Base-by-base conservation (phyloP, 2,113 vertebrate species). In the Psettodes erumei region DNA sequence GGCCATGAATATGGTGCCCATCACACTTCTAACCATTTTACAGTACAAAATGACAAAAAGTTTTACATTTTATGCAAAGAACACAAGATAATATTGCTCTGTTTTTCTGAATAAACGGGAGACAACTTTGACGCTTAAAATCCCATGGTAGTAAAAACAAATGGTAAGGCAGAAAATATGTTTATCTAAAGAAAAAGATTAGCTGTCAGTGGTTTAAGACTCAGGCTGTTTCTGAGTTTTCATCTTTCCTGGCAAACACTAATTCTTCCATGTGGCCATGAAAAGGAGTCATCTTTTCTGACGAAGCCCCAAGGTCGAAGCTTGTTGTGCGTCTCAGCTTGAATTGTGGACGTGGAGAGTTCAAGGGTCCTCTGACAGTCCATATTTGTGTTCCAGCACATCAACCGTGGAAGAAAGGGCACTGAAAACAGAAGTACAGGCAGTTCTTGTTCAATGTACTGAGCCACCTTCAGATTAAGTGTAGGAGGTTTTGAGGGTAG, bases 311-410 rank as follows among this genome's bases (percentile, higher is more conserved):
- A 28, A 2, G 55, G 74, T 73, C 35, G 50, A 27, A 48, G 70
- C 51, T 42, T 18, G 25, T 71, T 89, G 88, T 89, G 88, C 68
- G 54, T 86, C 62, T 86, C 77, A 74, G 82, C 51, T 8, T 70
- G 69, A 10, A 54, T 66, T 28, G 45, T 23, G 15, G 48, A 53
- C 69, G 70, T 35, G 51, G 30, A 37, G 45, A 50, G 68, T 33
- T 81, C 71, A 75, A 66, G 54, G 59, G 76, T 91, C 71, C 54
- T 87, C 70, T 60, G 93, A 91, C 81, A 97, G 90, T 43, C 95
- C 92, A 0, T 97, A 95, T 87, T 96, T 97, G 81, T 80, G 86
- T 68, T 91, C 83, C 71, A 99, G 93, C 80, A 96, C 90, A 23
- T 94, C 91, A 27, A 96, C 78, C 0, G 98, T 98, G 0, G 92